Percentiles rank a stretch among this genome's conserved stretches.
phyloP scores from a whole-genome alignment of 2,113 vertebrate genomes.

The Cebidichthys violaceus region DNA sequence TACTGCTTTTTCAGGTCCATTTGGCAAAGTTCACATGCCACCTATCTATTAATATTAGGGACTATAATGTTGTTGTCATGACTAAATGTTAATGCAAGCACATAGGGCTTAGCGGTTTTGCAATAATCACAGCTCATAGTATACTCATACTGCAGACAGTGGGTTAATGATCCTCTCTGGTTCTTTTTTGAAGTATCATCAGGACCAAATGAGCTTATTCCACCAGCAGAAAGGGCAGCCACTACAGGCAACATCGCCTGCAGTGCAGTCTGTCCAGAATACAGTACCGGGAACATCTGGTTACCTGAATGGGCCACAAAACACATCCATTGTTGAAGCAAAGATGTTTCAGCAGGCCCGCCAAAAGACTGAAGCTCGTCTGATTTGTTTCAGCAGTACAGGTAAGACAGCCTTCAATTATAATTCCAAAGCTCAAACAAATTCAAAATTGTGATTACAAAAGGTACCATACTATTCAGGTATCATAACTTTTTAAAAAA shows the following conservation, averaged over 20 bases:
- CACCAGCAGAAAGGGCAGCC: not conserved
- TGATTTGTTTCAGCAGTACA: conserved; percentile 23
- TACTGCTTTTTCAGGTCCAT: not conserved
- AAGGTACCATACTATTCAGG: not conserved
- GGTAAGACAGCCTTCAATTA: conserved; percentile 2
- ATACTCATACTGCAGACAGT: not conserved
- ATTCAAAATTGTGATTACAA: not conserved
- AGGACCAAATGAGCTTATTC: not conserved
- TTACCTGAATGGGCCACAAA: not conserved
- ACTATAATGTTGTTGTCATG: not conserved
- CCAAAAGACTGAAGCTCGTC: not conserved
- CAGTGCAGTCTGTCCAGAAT: not conserved
- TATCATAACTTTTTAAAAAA: not conserved
- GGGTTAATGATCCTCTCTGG: not conserved
- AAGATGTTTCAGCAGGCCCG: not conserved
- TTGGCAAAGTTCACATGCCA: not conserved
- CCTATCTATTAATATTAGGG: not conserved
- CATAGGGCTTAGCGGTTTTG: not conserved
- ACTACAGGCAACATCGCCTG: not conserved
- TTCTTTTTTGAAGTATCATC: not conserved
- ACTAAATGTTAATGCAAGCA: not conserved
- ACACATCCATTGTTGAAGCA: not conserved
- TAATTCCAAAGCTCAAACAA: not conserved
- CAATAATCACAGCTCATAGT: not conserved
- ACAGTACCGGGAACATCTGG: not conserved